Evolutionary conservation across 2,797 vertebrate genomes (phyloP), one percentile per base, ranked within the genome.

Genomic region (Aplochiton taeniatus): DNA sequence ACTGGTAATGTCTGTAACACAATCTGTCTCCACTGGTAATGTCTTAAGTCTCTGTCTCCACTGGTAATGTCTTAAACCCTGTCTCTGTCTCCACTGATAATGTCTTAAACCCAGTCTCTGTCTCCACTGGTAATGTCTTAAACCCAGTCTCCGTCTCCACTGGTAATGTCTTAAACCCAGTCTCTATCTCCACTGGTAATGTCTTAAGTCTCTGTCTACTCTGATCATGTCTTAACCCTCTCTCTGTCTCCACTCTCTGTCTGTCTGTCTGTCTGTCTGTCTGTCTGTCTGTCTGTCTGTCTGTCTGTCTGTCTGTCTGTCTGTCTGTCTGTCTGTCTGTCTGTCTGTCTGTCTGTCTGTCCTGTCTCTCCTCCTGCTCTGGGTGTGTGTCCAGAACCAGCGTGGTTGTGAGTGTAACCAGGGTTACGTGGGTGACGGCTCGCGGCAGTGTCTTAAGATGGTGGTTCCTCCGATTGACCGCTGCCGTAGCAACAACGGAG

Each of bases 341-440:
- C n/a, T 61, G 54, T 16, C 12, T 47, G 16, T 47, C 18, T 60
- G 9, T 50, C 14, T 17, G n/a, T 17, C 50, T 51, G 48, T 20
- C 11, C 42, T 31, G 43, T 11, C 14, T 48, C 66, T 46, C 59
- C 31, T 68, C 74, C 16, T 61, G 44, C 11, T 19, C 88, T 31
- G 31, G 31, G 31, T 31, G 31, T 31, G 31, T 31, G 2, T 31
- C 31, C 6, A 99, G 97, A 96, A 96, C 0, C 82, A 92, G 46
- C 91, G 95, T 19, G 82, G 81, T 45, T 98, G 96, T 0, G 84
- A 93, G 70, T 99, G 98, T 86, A 89, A 92, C 4, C 64, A 7
- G 0, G 97, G 95, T 19, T 99, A 93, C 0, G 61, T 97, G 1
- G 97, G 98, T 1, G 95, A 96, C 0, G 98, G 98, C n/a, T 54